Conservation (phyloP, 2,113 vertebrate species). For the Pristiophorus japonicus region DNA sequence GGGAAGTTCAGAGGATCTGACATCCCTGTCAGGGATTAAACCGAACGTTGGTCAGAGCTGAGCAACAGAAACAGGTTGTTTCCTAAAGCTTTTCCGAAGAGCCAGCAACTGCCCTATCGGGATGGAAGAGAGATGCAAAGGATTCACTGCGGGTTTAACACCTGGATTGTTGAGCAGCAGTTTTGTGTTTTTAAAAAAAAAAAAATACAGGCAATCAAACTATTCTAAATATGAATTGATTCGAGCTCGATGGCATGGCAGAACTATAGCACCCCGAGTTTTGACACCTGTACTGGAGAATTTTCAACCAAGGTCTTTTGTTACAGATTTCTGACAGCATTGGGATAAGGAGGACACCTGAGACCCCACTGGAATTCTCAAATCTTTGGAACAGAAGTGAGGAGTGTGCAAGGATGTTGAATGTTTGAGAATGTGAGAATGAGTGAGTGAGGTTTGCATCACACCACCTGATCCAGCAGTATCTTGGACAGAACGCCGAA, state of each 20-base stretch:
- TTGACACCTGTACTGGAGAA: background rate
- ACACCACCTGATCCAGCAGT: constrained; percentile 75
- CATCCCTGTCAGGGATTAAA: background rate
- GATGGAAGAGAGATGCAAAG: background rate
- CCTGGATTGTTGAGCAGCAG: background rate
- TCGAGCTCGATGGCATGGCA: background rate
- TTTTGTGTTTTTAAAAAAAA: background rate
- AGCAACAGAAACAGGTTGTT: background rate
- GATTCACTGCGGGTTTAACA: background rate
- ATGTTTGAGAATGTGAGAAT: constrained; percentile 83
- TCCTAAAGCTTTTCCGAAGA: background rate
- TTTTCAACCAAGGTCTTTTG: background rate
- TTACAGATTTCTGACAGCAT: constrained; percentile 63
- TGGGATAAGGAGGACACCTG: constrained; percentile 64
- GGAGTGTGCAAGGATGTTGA: constrained; percentile 80
- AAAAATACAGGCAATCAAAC: background rate
- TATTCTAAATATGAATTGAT: background rate
- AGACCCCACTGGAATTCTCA: constrained; percentile 86
- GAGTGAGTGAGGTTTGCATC: constrained; percentile 83
- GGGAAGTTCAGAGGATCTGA: background rate
- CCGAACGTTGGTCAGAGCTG: background rate
- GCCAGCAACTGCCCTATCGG: background rate
- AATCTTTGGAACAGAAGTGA: constrained; percentile 79
- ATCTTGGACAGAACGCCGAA: constrained; percentile 40
- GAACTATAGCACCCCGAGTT: background rate